Conservation (phyloP, 2,888 invertebrate genomes). For the Acanthosepion esculentum region DNA sequence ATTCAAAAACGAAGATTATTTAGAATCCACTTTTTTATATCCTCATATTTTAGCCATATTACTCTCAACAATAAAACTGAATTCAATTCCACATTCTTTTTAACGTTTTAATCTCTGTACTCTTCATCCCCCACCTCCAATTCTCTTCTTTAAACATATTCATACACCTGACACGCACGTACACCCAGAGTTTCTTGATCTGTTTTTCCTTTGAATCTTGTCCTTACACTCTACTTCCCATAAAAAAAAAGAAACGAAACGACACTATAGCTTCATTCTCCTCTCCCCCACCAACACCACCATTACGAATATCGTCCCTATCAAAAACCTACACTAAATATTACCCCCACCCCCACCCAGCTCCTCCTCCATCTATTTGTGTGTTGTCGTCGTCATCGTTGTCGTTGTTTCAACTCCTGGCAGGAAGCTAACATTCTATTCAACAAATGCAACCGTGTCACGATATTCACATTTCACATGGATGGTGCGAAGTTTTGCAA, state of each 20-base stretch:
- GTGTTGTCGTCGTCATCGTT: neutral
- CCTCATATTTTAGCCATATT: neutral
- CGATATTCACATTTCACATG: neutral
- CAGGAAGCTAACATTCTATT: neutral
- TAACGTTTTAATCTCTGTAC: neutral
- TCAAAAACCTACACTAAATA: constrained; percentile 6
- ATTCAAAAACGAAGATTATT: neutral
- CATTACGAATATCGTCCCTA: neutral
- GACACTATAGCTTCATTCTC: neutral
- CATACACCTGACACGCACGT: constrained; percentile 13
- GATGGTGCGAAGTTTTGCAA: neutral
- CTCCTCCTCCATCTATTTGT: neutral
- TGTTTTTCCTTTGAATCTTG: neutral
- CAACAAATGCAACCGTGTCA: constrained; percentile 33
- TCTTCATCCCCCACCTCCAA: neutral
- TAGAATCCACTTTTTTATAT: neutral
- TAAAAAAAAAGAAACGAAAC: neutral
- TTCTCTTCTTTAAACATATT: neutral
- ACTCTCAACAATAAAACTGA: neutral
- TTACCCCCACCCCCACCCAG: neutral
- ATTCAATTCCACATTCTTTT: neutral
- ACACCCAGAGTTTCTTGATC: neutral
- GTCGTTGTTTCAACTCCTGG: neutral
- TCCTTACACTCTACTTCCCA: neutral
- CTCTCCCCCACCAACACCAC: neutral